Evolutionary conservation across 1,140 invertebrate genomes (phyloP).

Genomic region (Drosophila melanica): DNA sequence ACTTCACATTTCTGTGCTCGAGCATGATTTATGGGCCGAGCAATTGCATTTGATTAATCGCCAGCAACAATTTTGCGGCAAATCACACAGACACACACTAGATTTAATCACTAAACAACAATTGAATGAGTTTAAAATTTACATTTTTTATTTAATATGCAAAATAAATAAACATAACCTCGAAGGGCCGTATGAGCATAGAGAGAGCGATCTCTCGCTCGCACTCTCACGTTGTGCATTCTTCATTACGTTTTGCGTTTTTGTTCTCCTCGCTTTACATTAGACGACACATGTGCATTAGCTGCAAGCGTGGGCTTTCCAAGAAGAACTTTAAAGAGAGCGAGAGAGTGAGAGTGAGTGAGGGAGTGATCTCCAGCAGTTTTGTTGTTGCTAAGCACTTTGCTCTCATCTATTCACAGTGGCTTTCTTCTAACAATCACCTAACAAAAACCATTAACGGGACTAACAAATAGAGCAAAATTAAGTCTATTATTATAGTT

Average conservation of each 20-base stretch:
- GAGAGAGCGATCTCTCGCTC: no score
- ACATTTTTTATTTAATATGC: no score
- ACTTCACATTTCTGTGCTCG: neutral
- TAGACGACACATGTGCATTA: no score
- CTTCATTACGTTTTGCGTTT: neutral
- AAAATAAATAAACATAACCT: no score
- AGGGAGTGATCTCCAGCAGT: neutral
- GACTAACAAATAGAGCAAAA: no score
- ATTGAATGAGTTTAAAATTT: slow-evolving; percentile 1
- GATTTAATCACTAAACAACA: neutral
- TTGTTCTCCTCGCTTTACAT: no score
- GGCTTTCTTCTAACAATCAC: no score
- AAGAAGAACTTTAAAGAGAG: neutral
- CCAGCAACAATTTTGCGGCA: slow-evolving; percentile 13
- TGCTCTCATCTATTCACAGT: neutral
- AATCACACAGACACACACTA: neutral
- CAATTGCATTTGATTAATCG: slow-evolving; percentile 49
- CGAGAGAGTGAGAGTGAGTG: neutral
- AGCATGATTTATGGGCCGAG: slow-evolving; percentile 60
- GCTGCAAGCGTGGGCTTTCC: no score
- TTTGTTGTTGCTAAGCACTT: neutral
- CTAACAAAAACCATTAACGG: no score
- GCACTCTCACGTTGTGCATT: no score
- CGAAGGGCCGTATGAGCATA: no score
- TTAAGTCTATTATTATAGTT: no score